phyloP scores from a whole-genome alignment of 1,140 invertebrate genomes.

The Lutraria rhynchaena region DNA sequence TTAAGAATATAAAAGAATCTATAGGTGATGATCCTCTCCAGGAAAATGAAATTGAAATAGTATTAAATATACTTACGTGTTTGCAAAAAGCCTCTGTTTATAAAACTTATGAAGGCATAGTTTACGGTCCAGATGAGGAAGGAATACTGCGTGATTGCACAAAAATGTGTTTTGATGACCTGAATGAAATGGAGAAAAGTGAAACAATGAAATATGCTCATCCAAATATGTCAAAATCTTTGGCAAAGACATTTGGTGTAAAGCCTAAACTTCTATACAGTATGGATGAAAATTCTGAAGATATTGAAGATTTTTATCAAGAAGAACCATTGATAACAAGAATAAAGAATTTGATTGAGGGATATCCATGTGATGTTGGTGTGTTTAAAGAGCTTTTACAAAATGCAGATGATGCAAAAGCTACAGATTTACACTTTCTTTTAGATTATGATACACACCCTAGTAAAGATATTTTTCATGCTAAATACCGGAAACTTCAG shows the following conservation, averaged over 20 bases:
- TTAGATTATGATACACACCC: slow-evolving; percentile 70
- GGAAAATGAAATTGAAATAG: neutral
- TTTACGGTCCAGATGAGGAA: slow-evolving; percentile 64
- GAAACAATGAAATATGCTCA: slow-evolving; percentile 66
- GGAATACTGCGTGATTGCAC: slow-evolving; percentile 49
- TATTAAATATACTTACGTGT: slow-evolving; percentile 2
- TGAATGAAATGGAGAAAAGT: slow-evolving; percentile 42
- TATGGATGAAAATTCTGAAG: slow-evolving; percentile 38
- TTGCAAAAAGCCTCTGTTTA: neutral
- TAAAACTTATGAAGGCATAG: neutral
- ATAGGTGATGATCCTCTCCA: neutral
- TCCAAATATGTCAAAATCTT: slow-evolving; percentile 54
- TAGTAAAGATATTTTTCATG: slow-evolving; percentile 62
- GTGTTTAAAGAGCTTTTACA: slow-evolving; percentile 78
- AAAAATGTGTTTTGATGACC: slow-evolving; percentile 67
- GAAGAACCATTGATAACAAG: slow-evolving; percentile 74
- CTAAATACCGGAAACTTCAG: slow-evolving; percentile 71
- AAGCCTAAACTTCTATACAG: slow-evolving; percentile 64
- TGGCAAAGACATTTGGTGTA: slow-evolving; percentile 67
- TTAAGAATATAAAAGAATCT: slow-evolving; percentile 12
- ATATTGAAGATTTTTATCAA: slow-evolving; percentile 70
- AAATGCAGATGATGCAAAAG: slow-evolving; percentile 83
- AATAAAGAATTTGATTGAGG: slow-evolving; percentile 71
- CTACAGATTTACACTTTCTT: slow-evolving; percentile 77
- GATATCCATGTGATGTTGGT: slow-evolving; percentile 74